Percentiles rank a stretch among this genome's conserved stretches.
Evolutionary conservation across 2,797 vertebrate genomes (phyloP).

Genomic region (Phataginus tetradactyla): DNA sequence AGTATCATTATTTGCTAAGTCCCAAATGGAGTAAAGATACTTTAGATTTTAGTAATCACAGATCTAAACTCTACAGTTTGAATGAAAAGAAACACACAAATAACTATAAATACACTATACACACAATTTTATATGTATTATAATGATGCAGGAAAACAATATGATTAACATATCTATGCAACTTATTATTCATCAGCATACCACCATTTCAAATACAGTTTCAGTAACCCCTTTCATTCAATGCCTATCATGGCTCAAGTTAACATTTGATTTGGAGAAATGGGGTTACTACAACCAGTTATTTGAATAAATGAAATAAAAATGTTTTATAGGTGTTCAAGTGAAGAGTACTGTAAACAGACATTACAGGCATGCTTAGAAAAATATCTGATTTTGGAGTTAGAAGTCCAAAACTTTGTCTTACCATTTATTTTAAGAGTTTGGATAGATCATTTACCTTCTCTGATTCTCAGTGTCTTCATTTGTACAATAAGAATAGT

Average conservation of each 20-base stretch:
- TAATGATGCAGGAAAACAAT: background rate
- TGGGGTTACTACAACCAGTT: background rate
- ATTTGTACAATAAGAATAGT: constrained; percentile 73
- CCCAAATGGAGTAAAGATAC: background rate
- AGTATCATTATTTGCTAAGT: background rate
- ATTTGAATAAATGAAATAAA: background rate
- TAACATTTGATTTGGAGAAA: background rate
- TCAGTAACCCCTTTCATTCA: background rate
- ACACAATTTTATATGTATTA: background rate
- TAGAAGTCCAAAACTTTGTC: background rate
- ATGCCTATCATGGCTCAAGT: background rate
- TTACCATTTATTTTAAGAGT: constrained; percentile 39
- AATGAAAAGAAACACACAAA: background rate
- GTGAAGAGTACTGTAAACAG: background rate
- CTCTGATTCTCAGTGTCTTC: constrained; percentile 78
- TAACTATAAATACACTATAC: background rate
- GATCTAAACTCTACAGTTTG: background rate
- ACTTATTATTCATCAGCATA: background rate
- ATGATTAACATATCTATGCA: background rate
- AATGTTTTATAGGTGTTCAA: background rate
- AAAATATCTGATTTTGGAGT: background rate
- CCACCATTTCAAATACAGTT: background rate
- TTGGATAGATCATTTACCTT: constrained; percentile 72
- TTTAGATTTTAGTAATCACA: constrained; percentile 12
- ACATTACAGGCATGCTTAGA: background rate